These are phyloP conservation scores for Aromia moschata DNA, from an alignment of 2,888 invertebrate species.

Conservation along the genomic window DNA sequence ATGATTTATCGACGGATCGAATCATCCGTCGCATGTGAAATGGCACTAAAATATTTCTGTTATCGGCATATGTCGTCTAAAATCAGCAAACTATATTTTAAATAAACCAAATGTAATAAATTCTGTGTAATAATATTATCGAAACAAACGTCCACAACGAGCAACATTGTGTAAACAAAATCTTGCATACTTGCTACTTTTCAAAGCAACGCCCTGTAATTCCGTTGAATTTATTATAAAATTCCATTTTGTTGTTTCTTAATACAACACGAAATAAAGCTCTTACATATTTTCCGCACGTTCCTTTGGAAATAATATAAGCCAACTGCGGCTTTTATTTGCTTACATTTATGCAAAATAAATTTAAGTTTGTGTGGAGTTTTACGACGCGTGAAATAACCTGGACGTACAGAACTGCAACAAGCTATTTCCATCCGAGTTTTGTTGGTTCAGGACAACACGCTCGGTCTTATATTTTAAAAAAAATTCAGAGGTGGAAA, in stretches of 20 bases:
- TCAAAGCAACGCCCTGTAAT: no score
- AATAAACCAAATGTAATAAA: no score
- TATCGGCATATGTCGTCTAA: no score
- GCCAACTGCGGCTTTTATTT: constrained; percentile 31
- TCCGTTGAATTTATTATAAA: background rate
- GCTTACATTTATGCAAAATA: constrained; percentile 35
- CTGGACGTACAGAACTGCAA: constrained; percentile 35
- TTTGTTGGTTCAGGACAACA: constrained; percentile 31
- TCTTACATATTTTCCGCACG: constrained; percentile 12
- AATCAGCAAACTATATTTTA: no score
- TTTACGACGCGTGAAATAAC: constrained; percentile 38
- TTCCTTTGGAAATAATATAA: constrained; percentile 25
- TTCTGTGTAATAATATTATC: no score
- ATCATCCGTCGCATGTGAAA: no score
- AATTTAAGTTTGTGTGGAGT: constrained; percentile 32
- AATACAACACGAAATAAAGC: background rate
- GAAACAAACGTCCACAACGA: no score
- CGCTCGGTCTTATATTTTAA: constrained; percentile 39
- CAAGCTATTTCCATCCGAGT: constrained; percentile 30
- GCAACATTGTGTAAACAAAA: no score
- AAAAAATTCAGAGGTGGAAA: constrained; percentile 46
- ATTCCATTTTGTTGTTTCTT: background rate
- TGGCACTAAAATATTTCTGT: no score
- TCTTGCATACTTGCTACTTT: no score
- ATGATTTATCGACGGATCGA: no score